A percentile compares a stretch with the other conserved stretches of the same genome.
Conservation (phyloP, 2,888 invertebrate genomes). For the Gerosis bhagava region DNA sequence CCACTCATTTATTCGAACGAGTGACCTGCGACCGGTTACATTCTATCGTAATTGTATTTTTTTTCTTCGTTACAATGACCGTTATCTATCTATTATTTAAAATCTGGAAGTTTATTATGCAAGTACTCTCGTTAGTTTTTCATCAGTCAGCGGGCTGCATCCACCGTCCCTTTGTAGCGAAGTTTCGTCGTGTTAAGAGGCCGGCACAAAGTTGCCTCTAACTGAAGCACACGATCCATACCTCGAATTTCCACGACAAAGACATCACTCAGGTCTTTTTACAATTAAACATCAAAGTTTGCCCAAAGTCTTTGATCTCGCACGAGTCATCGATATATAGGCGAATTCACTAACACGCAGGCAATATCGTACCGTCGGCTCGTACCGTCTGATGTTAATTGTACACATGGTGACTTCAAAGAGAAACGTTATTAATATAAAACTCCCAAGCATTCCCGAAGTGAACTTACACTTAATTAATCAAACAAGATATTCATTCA, state of each 20-base stretch:
- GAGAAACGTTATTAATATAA: conserved; percentile 35
- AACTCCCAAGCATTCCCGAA: conserved; percentile 32
- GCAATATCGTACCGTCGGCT: conserved; percentile 39
- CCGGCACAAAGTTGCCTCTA: conserved; percentile 47
- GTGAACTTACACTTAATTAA: conserved; percentile 19
- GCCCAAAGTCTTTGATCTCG: conserved; percentile 66
- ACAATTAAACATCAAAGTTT: conserved; percentile 74
- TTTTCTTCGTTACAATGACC: conserved; percentile 6
- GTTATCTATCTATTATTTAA: conserved; percentile 35
- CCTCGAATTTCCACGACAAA: conserved; percentile 55
- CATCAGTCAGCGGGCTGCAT: conserved; percentile 42
- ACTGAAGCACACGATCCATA: conserved; percentile 49
- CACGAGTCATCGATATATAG: conserved; percentile 67
- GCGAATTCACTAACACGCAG: conserved; percentile 52
- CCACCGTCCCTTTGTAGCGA: conserved; percentile 49
- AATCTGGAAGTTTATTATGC: conserved; percentile 41
- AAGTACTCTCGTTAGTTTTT: conserved; percentile 50
- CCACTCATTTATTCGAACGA: conserved; percentile 16
- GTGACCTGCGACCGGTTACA: conserved; percentile 20
- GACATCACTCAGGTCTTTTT: conserved; percentile 63
- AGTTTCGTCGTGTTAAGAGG: conserved; percentile 48
- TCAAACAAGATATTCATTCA: conserved; percentile 17
- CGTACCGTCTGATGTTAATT: conserved; percentile 40
- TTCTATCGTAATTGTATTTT: conserved; percentile 16
- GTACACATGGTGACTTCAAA: conserved; percentile 39